Evolutionary conservation across 2,888 invertebrate species (phyloP).

Genomic region (Lagria hirta): DNA sequence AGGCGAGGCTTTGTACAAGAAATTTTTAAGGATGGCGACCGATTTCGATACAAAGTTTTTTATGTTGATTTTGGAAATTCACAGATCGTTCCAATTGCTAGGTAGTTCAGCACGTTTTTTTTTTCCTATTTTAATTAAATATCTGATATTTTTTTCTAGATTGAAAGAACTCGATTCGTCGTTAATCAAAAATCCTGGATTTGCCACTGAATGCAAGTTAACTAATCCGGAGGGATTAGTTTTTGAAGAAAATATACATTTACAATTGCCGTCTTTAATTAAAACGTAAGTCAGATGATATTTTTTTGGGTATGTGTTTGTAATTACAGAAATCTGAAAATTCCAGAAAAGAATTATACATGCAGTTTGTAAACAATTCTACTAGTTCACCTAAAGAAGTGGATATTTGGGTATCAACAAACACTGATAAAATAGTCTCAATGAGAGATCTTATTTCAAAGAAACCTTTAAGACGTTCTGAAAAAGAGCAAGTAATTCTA

Average conservation of each 20-base stretch:
- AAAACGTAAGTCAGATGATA: no score
- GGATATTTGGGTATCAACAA: conserved; percentile 18
- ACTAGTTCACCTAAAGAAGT: no score
- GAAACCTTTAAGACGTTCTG: conserved; percentile 29
- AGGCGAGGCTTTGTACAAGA: conserved; percentile 63
- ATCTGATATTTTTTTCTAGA: conserved; percentile 42
- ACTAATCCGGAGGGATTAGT: conserved; percentile 57
- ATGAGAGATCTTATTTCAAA: conserved; percentile 18
- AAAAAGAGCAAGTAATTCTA: conserved; percentile 53
- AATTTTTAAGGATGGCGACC: conserved; percentile 35
- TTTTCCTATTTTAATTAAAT: conserved; percentile 10
- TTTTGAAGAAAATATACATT: conserved; percentile 60
- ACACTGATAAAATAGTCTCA: conserved; percentile 7
- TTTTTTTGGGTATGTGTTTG: no score
- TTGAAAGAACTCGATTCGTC: conserved; percentile 56
- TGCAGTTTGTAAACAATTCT: no score
- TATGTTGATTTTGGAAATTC: conserved; percentile 67
- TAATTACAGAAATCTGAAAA: no score
- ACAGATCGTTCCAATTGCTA: conserved; percentile 55
- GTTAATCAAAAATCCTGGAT: conserved; percentile 54
- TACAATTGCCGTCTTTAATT: conserved; percentile 61
- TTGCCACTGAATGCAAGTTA: conserved; percentile 63
- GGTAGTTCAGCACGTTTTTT: conserved; percentile 50
- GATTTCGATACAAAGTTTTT: conserved; percentile 58
- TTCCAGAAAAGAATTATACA: conserved; percentile 14